Evolutionary conservation across 2,888 invertebrate genomes (phyloP), one percentile per base, ranked within the genome.

Genomic region (Chironomus tentans): DNA sequence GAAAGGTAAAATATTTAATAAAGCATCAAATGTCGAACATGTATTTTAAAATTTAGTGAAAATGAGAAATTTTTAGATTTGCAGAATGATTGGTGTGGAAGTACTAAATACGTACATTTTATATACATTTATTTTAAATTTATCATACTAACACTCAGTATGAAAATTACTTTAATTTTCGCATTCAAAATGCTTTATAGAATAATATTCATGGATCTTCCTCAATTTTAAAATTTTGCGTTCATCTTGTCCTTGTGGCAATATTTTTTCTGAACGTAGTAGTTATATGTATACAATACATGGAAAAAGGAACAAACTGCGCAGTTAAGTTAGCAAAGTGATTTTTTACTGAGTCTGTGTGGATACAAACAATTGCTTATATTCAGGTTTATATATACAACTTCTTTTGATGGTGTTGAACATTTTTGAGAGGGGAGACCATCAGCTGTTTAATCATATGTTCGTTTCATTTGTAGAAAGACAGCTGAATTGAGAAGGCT

Each of bases 401-500:
- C n/a, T 12, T 18, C 6, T 65, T 24, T 10, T 21, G 21, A 65
- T 21, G n/a, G 65, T 24, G 10, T 65, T 65, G 65, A 24, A 24
- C 21, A n/a, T n/a, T n/a, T 24, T 21, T 24, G 21, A 65, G 65
- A 65, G 65, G 65, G 65, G 65, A 65, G 21, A 21, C 65, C 65
- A 73, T 73, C 74, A 74, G 74, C 74, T 74, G 74, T 68, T 74
- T 62, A 28, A 68, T 72, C 72, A 72, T 74, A 62, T 74, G 74
- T 68, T 65, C 65, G 65, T 21, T 69, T 68, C 74, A 74, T 74
- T 74, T 47, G 74, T 74, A 74, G 28, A 46, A 74, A 65, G 46
- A 62, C 68, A 74, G 74, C 74, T 74, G 74, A 22, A 62, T 68
- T 68, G 62, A 68, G 47, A 74, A 74, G 7, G 50, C 48, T 71